These are phyloP conservation scores for Threskiornis aethiopicus DNA, from an alignment of 2,797 vertebrate species.

Conservation along the genomic window DNA sequence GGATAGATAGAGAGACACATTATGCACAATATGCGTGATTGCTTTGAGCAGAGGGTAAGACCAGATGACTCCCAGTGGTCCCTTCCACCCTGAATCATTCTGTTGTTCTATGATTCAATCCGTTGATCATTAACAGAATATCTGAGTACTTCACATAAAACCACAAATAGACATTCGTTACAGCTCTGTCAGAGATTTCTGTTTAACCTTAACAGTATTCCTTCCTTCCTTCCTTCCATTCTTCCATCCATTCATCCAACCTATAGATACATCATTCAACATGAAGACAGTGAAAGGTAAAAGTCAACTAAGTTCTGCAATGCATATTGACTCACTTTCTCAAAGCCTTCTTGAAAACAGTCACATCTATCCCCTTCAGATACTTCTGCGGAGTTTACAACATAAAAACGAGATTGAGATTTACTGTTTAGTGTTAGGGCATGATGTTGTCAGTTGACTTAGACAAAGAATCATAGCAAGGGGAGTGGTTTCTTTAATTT, in stretches of 20 bases:
- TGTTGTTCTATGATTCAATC: neutral
- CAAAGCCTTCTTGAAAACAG: neutral
- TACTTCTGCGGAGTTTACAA: neutral
- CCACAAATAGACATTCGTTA: neutral
- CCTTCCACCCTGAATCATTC: neutral
- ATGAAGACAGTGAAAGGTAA: neutral
- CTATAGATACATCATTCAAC: neutral
- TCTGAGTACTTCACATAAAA: neutral
- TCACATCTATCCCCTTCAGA: neutral
- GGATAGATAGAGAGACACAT: neutral
- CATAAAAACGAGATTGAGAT: neutral
- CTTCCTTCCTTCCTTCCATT: neutral
- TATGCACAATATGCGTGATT: neutral
- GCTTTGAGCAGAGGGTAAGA: neutral
- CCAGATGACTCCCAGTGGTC: neutral
- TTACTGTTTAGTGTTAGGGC: neutral
- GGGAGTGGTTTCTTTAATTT: neutral
- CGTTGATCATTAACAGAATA: neutral
- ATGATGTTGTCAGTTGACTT: neutral
- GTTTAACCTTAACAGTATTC: too few species aligned
- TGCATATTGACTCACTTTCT: neutral
- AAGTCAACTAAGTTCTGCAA: neutral
- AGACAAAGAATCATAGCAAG: neutral
- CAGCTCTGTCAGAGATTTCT: neutral
- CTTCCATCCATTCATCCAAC: neutral